Percentiles rank a stretch among this genome's conserved stretches.
These are phyloP conservation scores for Hydrolagus colliei DNA, from an alignment of 2,797 vertebrate species.

Conservation along the genomic window DNA sequence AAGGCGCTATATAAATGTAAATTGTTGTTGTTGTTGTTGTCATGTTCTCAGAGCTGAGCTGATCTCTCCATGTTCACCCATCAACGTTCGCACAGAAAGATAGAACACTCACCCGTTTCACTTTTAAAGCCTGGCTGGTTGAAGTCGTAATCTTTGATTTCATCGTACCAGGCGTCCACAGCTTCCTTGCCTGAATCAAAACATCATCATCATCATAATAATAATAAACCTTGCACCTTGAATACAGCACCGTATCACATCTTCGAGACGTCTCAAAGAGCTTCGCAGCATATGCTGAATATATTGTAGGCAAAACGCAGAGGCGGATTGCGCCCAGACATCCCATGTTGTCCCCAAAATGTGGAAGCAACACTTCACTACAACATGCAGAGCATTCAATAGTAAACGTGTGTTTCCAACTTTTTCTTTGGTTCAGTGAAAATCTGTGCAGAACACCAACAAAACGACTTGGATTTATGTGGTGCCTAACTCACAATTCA, in stretches of 20 bases:
- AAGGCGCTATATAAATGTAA: too few species aligned
- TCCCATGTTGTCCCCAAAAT: too few species aligned
- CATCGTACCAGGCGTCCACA: slow-evolving; percentile 42
- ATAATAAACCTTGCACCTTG: neutral
- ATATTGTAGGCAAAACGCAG: neutral
- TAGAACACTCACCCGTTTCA: slow-evolving; percentile 38
- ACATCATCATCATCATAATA: neutral
- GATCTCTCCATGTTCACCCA: too few species aligned
- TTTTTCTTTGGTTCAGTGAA: neutral
- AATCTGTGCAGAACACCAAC: neutral
- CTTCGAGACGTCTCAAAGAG: too few species aligned
- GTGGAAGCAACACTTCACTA: too few species aligned
- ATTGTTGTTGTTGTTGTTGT: too few species aligned
- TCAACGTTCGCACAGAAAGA: neutral
- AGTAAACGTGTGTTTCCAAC: too few species aligned
- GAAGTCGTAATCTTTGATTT: slow-evolving; percentile 45
- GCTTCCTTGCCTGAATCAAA: slow-evolving; percentile 36
- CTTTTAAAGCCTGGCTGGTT: slow-evolving; percentile 38
- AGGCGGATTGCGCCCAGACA: too few species aligned
- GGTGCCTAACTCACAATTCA: neutral
- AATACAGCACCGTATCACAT: neutral
- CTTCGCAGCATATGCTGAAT: neutral
- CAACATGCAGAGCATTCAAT: too few species aligned
- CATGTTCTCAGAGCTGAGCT: neutral
- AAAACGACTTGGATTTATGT: neutral